phyloP scores from a whole-genome alignment of 2,113 vertebrate species.

The Centropristis striata region DNA sequence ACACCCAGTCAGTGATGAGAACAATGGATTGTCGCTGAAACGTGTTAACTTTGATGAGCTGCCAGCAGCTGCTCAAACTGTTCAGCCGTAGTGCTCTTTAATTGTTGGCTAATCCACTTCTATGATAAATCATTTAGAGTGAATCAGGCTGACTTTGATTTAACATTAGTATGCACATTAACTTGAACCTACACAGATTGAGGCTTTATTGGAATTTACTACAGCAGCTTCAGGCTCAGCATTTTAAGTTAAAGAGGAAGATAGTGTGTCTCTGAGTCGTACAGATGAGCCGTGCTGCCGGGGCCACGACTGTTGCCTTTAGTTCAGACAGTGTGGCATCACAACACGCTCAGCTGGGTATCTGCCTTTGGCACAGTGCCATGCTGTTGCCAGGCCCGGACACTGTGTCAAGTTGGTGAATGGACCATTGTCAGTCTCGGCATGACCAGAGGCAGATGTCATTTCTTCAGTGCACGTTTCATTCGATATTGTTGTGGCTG shows the following conservation, averaged over 20 bases:
- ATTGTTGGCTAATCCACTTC: slow-evolving; percentile 62
- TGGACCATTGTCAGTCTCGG: slow-evolving; percentile 73
- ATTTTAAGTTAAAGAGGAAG: slow-evolving; percentile 29
- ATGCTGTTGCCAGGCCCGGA: slow-evolving; percentile 36
- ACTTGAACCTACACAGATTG: slow-evolving; percentile 46
- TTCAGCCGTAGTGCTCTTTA: slow-evolving; percentile 51
- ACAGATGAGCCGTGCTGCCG: slow-evolving; percentile 37
- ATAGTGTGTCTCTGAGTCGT: slow-evolving; percentile 31
- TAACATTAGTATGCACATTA: slow-evolving; percentile 48
- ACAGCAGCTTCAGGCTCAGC: slow-evolving; percentile 18
- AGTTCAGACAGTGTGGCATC: slow-evolving; percentile 61
- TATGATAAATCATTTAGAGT: slow-evolving; percentile 51
- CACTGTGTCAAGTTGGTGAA: slow-evolving; percentile 69
- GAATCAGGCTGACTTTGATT: slow-evolving; percentile 59
- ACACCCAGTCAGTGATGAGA: slow-evolving; percentile 6
- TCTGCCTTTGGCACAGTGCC: slow-evolving; percentile 44
- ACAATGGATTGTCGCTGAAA: slow-evolving; percentile 46
- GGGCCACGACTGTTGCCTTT: slow-evolving; percentile 47
- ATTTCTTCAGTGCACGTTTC: slow-evolving; percentile 54
- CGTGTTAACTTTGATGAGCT: slow-evolving; percentile 54
- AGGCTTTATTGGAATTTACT: slow-evolving; percentile 44
- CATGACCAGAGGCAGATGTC: slow-evolving; percentile 68
- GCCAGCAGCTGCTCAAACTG: slow-evolving; percentile 56
- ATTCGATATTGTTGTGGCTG: slow-evolving; percentile 41
- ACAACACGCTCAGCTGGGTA: slow-evolving; percentile 37